phyloP scores from a whole-genome alignment of 2,888 invertebrate genomes.

The Drosophila subsilvestris region DNA sequence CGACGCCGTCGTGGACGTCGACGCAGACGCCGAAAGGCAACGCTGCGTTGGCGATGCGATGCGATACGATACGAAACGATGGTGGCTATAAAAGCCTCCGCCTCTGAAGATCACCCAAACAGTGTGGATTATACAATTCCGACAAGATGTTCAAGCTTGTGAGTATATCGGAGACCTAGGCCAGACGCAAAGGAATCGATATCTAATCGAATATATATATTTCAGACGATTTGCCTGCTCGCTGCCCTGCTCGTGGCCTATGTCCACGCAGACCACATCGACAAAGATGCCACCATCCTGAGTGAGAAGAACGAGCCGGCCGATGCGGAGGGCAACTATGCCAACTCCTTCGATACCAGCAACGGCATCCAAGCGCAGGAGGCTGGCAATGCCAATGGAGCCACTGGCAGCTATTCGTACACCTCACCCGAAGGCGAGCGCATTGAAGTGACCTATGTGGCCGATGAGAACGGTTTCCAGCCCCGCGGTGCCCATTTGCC shows the following conservation, averaged over 20 bases:
- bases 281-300: constrained; percentile 74
- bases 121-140: constrained; percentile 74
- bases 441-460: constrained; percentile 84
- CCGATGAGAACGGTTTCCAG: constrained; percentile 86
- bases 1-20: constrained; percentile 36
- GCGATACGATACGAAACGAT: constrained; percentile 25
- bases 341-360: constrained; percentile 84
- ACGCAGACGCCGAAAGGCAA: constrained; percentile 18
- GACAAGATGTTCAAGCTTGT: constrained; percentile 81
- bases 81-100: constrained; percentile 71
- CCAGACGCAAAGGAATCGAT: constrained; percentile 9
- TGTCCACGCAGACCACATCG: constrained; percentile 75
- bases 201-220: constrained; percentile 4
- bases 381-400: constrained; percentile 85
- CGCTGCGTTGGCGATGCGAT: constrained; percentile 18
- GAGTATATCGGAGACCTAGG: constrained; percentile 53
- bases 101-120: constrained; percentile 62
- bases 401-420: constrained; percentile 85
- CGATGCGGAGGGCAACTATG: constrained; percentile 84
- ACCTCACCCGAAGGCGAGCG: constrained; percentile 85
- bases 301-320: constrained; percentile 81
- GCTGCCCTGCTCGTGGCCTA: constrained; percentile 72
- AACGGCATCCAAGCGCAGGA: constrained; percentile 87
- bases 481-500: constrained; percentile 83
- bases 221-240: constrained; percentile 67